Base-by-base conservation (phyloP, 2,113 vertebrate species). In the Micromys minutus region DNA sequence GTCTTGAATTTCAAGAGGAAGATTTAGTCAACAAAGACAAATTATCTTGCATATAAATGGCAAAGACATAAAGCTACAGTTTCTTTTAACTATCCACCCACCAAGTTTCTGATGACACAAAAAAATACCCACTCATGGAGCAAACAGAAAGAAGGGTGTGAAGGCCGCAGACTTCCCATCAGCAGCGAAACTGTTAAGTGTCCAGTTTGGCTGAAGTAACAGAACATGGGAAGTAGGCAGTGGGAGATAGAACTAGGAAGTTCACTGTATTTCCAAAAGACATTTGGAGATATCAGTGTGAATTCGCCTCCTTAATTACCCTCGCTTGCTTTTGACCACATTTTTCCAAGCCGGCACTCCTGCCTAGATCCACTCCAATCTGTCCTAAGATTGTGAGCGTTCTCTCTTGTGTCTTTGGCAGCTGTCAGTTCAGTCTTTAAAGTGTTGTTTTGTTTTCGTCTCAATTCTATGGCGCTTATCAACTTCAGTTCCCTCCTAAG, bases 1-100 rank as follows among this genome's bases (percentile, higher is more conserved):
- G 97, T 97, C 94, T 98, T 97, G 91, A 97, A 98, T 97, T 95
- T 80, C 83, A 96, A 96, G 92, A 97, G 91, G 95, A 98, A 98
- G 71, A 97, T 55, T 93, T 81, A 97, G 75, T 95, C 96, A 95
- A 97, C 74, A 97, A 75, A 90, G 92, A 97, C 90, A 96, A 98
- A 98, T 96, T 57, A 86, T 79, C 90, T 83, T n/a, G 94, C 45
- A 57, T 93, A 92, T 91, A 95, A 97, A 71, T 94, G 50, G 89
- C 79, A 89, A 89, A 91, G 88, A 91, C 34, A 85, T 87, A 75
- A 94, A 93, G 96, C 61, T 83, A 87, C 21, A 89, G 72, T 96
- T 93, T 79, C 63, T 89, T 95, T 85, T 80, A 50, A 81, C 22
- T 93, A 88, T 55, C 39, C 92, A 92, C 61, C n/a, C 92, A 95